Evolutionary conservation across 1,140 invertebrate species (phyloP).

Genomic region (Laupala kohalensis): DNA sequence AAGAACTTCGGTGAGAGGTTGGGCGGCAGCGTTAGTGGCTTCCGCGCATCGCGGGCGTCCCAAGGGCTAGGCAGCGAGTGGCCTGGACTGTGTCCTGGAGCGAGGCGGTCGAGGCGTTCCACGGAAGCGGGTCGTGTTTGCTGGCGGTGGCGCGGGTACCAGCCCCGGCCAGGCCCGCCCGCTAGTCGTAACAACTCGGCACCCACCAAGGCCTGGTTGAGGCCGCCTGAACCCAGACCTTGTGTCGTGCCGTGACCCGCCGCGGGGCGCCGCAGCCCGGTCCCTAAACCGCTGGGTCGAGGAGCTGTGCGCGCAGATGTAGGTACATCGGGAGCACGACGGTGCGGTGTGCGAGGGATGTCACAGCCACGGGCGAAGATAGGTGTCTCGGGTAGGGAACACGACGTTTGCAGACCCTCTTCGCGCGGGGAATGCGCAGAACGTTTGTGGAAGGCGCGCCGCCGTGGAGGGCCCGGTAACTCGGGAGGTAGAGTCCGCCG

Average conservation of each 20-base stretch:
- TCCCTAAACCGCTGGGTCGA: conserved; percentile 1
- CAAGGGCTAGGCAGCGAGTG: conserved; percentile 33
- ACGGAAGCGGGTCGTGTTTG: conserved; percentile 59
- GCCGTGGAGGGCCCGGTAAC: conserved; percentile 35
- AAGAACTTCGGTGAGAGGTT: conserved; percentile 74
- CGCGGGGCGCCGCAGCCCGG: conserved; percentile 1
- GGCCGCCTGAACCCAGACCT: conserved; percentile 24
- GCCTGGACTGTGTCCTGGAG: conserved; percentile 32
- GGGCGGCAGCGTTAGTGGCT: conserved; percentile 67
- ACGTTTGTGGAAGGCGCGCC: conserved; percentile 32
- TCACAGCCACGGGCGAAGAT: conserved; percentile 66
- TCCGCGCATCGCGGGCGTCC: conserved; percentile 35
- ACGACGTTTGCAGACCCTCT: conserved; percentile 55
- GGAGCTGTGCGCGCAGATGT: conserved; percentile 7
- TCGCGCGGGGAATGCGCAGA: conserved; percentile 32
- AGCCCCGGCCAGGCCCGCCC: conserved; percentile 65
- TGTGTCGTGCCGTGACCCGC: background rate
- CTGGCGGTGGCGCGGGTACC: conserved; percentile 62
- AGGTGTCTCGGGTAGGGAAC: conserved; percentile 67
- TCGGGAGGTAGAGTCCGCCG: conserved; percentile 55
- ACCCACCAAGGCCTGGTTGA: conserved; percentile 51
- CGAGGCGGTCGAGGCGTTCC: conserved; percentile 62
- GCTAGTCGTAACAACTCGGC: conserved; percentile 61
- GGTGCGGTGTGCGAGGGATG: conserved; percentile 54
- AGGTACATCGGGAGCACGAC: conserved; percentile 21